A percentile compares a stretch with the other conserved stretches of the same genome.
phyloP scores from a whole-genome alignment of 2,113 vertebrate species.

The Silurus asotus region DNA sequence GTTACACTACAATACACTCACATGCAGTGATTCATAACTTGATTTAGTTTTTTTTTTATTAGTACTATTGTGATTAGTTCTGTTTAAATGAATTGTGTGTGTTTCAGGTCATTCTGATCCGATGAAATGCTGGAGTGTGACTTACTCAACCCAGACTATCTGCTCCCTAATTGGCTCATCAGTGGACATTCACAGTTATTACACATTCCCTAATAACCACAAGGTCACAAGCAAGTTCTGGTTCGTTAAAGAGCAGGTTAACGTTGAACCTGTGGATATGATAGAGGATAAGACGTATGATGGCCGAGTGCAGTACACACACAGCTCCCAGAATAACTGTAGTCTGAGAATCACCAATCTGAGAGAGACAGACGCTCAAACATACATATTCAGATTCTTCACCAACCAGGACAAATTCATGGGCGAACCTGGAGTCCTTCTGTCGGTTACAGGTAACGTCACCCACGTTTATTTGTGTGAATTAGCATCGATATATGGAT shows the following conservation, averaged over 20 bases:
- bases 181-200: not conserved
- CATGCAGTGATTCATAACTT: not conserved
- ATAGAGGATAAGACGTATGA: constrained; percentile 10
- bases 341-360: constrained; percentile 31
- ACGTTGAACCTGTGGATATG: constrained; percentile 10
- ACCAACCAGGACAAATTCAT: not conserved
- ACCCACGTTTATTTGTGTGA: too few species aligned
- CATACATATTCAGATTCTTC: constrained; percentile 38
- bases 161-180: constrained; percentile 27
- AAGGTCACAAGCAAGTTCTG: not conserved
- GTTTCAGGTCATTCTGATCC: not conserved
- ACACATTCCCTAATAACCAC: too few species aligned
- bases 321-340: constrained; percentile 23
- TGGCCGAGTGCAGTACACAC: constrained; percentile 6
- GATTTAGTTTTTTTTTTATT: too few species aligned
- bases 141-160: not conserved
- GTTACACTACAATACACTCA: not conserved
- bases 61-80: not conserved
- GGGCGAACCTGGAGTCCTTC: constrained; percentile 13
- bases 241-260: not conserved
- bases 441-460: constrained; percentile 22
- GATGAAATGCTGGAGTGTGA: constrained; percentile 13
- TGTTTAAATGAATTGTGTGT: not conserved
- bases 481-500: too few species aligned
- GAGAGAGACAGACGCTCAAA: constrained; percentile 25